Base-by-base conservation (phyloP, 2,888 invertebrate genomes). In the Leistus spinibarbis region DNA sequence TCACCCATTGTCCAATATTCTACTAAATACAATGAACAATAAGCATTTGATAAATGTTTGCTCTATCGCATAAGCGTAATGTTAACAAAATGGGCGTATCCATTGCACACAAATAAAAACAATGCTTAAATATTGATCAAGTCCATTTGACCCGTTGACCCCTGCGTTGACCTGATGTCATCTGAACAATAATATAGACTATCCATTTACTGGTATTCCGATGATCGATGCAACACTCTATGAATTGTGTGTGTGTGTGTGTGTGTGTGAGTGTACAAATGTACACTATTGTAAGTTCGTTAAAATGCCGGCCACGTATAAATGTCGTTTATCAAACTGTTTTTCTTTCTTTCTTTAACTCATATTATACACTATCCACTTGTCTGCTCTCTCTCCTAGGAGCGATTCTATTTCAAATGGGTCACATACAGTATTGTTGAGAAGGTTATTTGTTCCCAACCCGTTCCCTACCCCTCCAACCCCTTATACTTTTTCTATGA, bases 351-450 rank as follows among this genome's bases (percentile, higher is more conserved):
- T 40, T 40, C 40, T 40, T 40, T 40, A 1, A 40, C 40, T 40
- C 40, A 40, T 40, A 40, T 40, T 40, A 40, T 40, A 40, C 7
- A 13, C 40, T 40, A 40, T 40, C 40, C 13, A 40, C 40, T 40
- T 1, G 10, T 40, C 40, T 40, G 60, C 57, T 60, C 60, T 60
- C 17, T 54, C 60, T 60, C 60, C 63, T 54, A 64, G 64, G 60
- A 70, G 64, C 63, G 10, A 71, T 71, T 71, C 64, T 54, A 63
- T 27, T 40, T 40, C 24, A 71, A 71, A 71, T 71, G 64, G 71
- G 71, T 64, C 71, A 71, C 71, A 71, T 71, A 71, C 71, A 24
- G 64, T 63, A 71, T 54, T 71, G 64, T 63, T 70, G 62, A 70
- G 70, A 62, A 27, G 9, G 70, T 54, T 70, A 70, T 70, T 71